phyloP scores from a whole-genome alignment of 2,797 vertebrate genomes.

The Pantherophis vulpinus region DNA sequence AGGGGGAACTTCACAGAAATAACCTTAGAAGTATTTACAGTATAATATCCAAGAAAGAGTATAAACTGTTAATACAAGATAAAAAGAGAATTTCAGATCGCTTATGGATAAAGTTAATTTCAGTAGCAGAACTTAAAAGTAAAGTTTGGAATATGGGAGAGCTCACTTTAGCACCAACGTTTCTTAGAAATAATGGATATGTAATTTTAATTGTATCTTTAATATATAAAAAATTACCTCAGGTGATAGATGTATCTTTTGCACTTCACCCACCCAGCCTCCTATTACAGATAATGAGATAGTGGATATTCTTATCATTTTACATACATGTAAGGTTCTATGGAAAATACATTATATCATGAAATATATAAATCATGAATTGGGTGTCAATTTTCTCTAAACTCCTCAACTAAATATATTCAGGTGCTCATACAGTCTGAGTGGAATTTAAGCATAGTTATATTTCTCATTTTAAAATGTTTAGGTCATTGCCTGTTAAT shows the following conservation, averaged over 20 bases:
- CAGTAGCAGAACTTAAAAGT: background rate
- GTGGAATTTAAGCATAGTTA: background rate
- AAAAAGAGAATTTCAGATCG: background rate
- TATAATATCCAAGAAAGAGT: background rate
- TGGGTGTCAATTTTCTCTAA: background rate
- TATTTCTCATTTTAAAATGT: background rate
- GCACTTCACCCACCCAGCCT: background rate
- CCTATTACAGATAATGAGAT: background rate
- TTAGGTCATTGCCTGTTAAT: background rate
- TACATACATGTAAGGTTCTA: background rate
- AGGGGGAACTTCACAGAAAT: background rate
- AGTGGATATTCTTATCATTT: background rate
- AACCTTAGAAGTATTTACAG: background rate
- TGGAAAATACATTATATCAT: background rate
- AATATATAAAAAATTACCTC: background rate
- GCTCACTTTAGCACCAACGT: background rate
- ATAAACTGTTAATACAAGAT: background rate
- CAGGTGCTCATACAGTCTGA: background rate
- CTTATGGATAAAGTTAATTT: background rate
- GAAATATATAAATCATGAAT: background rate
- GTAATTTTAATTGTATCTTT: background rate
- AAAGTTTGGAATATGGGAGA: background rate
- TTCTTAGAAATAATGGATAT: background rate
- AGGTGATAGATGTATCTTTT: background rate
- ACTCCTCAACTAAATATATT: background rate